Base-by-base conservation (phyloP, 2,888 invertebrate genomes). In the Harmothoe impar region DNA sequence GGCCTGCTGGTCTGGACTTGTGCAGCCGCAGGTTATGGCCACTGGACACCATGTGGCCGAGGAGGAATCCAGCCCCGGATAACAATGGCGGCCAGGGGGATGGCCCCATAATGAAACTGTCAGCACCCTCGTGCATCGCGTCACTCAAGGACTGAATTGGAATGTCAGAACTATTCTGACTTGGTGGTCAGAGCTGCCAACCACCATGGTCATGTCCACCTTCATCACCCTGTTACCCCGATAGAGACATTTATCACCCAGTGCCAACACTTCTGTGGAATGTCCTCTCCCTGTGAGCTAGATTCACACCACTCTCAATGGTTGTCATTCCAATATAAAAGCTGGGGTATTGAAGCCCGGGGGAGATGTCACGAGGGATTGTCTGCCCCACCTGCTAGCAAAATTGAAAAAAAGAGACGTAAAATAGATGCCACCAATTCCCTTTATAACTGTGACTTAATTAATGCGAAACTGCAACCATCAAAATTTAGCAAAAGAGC, bases 141-240 rank as follows among this genome's bases (percentile, higher is more conserved):
- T 77, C 77, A 77, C 29, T 77, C 77, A 77, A 77, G n/a, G 31
- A 77, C 81, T 35, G 81, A 43, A 81, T 81, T 81, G 81, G 81
- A 81, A 81, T 81, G 81, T 81, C 72, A 25, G 29, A 72, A 72
- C 72, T 72, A 72, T 72, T 72, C 72, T 29, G 29, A 25, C 72
- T 29, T 25, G 72, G 72, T 72, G 72, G 72, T 72, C 72, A 29
- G 72, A 72, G n/a, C 72, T 72, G 72, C 15, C 72, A 72, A 72
- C 72, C 72, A 17, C 72, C 20, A n/a, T n/a, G 62, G 62, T 20
- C 20, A n/a, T 62, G 62, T 20, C 62, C 72, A 29, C n/a, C 72
- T 29, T 25, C 72, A 72, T 72, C 72, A 25, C 29, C n/a, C 29
- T 15, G 72, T 72, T 29, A 29, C 25, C 72, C 31, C 72, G 29